Base-by-base conservation (phyloP, 1,140 invertebrate genomes). In the Drosophila persimilis region DNA sequence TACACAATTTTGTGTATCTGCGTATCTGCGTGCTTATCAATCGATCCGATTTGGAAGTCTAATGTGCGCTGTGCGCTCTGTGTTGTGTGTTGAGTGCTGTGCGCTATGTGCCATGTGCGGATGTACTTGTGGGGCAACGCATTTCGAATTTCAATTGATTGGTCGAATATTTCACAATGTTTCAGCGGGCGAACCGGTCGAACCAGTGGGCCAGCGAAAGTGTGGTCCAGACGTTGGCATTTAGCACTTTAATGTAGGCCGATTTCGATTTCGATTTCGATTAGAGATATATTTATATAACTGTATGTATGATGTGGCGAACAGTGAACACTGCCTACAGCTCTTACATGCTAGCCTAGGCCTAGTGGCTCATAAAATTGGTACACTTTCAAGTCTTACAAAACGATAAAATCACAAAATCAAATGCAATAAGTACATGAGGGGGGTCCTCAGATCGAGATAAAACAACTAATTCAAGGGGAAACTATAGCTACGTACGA, bases 41-140 rank as follows among this genome's bases (percentile, higher is more conserved):
- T 44, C 9, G 6, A 46, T 41, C 46, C 26, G 22, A 80, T 85
- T 85, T 85, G 81, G 41, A 53, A 86, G 56, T 70, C 81, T 57
- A 85, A 85, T 83, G 52, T 45, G 20, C 20, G 20, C 20, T 20
- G 20, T 20, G 20, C 2, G 20, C 20, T 20, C 1, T 20, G 20
- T 20, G 20, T 20, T 17, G 17, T 20, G 20, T 20, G 20, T 20
- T 17, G 17, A 2, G 20, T 20, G 20, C 20, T 20, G 20, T 20
- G 20, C 20, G 11, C 47, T 11, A 3, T 11, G 35, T 39, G 35
- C 35, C 11, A 13, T 39, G 35, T 39, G 35, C 35, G 35, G 35
- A 39, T 39, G 35, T 39, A 39, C 35, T 13, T 53, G 15, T 39
- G 8, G 24, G 51, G 39, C 26, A 0, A 6, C 11, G 29, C 59